Evolutionary conservation across 2,113 vertebrate genomes (phyloP), one percentile per base, ranked within the genome.

Genomic region (Trachemys scripta): DNA sequence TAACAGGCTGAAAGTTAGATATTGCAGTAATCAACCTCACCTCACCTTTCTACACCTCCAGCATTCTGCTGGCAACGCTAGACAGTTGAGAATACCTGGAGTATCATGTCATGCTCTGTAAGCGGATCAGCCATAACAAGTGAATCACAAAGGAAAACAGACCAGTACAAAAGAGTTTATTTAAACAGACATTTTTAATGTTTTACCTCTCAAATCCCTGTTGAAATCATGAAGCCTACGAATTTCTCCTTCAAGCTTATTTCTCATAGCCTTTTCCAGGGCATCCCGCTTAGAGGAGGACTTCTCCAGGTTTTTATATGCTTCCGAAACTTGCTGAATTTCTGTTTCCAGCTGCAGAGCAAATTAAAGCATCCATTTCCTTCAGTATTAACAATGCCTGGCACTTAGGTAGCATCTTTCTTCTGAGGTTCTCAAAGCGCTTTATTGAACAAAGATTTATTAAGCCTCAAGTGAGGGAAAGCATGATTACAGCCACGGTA

Each of bases 141-240:
- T 1, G 38, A 93, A 59, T 81, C 88, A 80, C 54, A 51, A 86
- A 87, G 84, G n/a, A 97, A 90, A 95, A 88, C 16, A 72, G 53
- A 5, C 11, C 57, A 89, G 4, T 25, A 22, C 5, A 94, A 57
- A 27, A 10, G 1, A 12, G 25, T 7, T 3, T 3, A 3, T 0
- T 80, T 31, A 95, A 5, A 65, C 9, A 14, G 65, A 5, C 79
- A 93, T 29, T 81, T 96, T 82, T 90, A 85, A 95, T 83, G n/a
- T 59, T 91, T 98, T 96, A 99, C 99, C 99, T 99, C 99, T 97
- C 35, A 99, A 98, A 96, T 99, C 99, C 56, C 99, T 98, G 98
- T 99, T 99, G 98, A 99, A 99, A 98, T 99, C 99, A 29, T 99
- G 99, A 94, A 99, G 98, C 81, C 99, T 98, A 8, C 99, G 99